A percentile compares a stretch with the other conserved stretches of the same genome.
Evolutionary conservation across 2,888 invertebrate genomes (phyloP).

Genomic region (Phortica okadai): DNA sequence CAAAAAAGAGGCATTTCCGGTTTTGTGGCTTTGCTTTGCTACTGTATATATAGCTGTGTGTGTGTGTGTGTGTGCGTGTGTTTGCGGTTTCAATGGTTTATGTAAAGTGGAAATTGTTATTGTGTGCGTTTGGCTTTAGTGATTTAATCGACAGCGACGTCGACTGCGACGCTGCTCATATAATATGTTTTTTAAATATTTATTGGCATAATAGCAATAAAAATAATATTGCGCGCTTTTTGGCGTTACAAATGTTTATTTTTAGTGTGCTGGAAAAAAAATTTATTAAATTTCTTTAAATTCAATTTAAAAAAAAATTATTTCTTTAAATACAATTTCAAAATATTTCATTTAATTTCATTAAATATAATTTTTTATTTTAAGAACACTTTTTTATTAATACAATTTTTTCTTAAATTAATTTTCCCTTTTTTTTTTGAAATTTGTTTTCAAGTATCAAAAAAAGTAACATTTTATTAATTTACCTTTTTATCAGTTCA

Average conservation of each 20-base stretch:
- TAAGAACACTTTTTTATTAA: too few species aligned
- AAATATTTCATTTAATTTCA: too few species aligned
- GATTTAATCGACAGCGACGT: constrained; percentile 19
- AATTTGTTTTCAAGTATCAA: too few species aligned
- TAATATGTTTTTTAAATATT: constrained; percentile 23
- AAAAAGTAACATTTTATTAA: too few species aligned
- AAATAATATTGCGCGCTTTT: background rate
- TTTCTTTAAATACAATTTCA: too few species aligned
- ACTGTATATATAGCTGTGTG: background rate
- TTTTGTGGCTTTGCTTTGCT: constrained; percentile 37
- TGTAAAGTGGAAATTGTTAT: constrained; percentile 32
- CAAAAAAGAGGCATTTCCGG: constrained; percentile 26
- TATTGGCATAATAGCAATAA: background rate
- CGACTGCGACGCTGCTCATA: background rate
- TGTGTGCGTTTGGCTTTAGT: constrained; percentile 25
- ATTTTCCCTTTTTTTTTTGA: too few species aligned
- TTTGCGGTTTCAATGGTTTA: constrained; percentile 41
- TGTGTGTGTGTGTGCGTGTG: constrained; percentile 29
- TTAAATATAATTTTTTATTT: too few species aligned
- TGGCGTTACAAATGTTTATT: background rate
- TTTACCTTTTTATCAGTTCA: too few species aligned
- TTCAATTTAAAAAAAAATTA: too few species aligned
- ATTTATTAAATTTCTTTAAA: too few species aligned
- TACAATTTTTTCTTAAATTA: too few species aligned
- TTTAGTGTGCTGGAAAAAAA: too few species aligned